phyloP scores from a whole-genome alignment of 2,797 vertebrate genomes.

The Chiloscyllium punctatum region DNA sequence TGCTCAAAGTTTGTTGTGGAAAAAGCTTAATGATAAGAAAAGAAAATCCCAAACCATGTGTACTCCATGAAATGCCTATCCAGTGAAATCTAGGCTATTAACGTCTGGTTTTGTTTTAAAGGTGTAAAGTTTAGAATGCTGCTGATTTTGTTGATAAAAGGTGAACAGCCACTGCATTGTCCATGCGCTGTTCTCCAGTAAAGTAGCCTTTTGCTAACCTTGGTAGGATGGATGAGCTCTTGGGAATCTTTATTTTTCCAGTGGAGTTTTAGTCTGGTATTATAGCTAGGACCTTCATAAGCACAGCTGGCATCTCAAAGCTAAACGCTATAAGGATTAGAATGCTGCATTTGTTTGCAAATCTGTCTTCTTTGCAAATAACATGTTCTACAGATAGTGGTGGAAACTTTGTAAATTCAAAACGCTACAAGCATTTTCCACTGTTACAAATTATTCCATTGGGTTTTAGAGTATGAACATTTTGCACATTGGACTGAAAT shows the following conservation, averaged over 20 bases:
- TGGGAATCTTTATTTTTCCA: neutral
- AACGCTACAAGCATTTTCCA: neutral
- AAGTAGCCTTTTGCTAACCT: neutral
- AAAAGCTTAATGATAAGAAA: neutral
- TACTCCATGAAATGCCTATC: neutral
- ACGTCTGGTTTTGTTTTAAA: neutral
- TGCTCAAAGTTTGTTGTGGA: neutral
- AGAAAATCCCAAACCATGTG: neutral
- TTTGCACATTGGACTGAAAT: neutral
- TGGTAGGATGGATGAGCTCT: neutral
- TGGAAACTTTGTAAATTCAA: neutral
- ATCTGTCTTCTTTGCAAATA: neutral
- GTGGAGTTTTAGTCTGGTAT: neutral
- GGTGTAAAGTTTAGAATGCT: neutral
- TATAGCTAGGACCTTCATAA: neutral
- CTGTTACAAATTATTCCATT: neutral
- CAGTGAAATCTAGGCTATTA: neutral
- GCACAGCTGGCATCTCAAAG: neutral
- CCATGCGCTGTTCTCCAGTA: neutral
- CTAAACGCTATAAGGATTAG: neutral
- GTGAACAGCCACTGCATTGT: neutral
- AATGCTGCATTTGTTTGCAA: neutral
- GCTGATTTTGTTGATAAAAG: neutral
- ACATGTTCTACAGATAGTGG: neutral
- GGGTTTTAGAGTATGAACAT: neutral